phyloP scores from a whole-genome alignment of 2,888 invertebrate species.

The Helleia helle region DNA sequence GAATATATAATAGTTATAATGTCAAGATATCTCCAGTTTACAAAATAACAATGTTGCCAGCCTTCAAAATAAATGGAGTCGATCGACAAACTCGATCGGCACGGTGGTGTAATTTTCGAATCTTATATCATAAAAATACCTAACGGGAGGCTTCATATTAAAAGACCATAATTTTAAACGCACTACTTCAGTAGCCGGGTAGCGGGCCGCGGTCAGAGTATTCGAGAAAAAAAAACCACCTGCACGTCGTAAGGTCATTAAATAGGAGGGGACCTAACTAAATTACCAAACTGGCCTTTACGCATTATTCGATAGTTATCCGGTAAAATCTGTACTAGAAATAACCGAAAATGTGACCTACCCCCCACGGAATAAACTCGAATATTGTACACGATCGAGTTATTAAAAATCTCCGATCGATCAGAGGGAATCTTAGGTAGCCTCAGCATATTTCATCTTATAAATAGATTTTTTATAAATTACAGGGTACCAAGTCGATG shows the following conservation, averaged over 20 bases:
- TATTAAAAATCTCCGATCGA: conserved; percentile 63
- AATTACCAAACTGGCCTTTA: conserved; percentile 70
- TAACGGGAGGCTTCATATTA: conserved; percentile 52
- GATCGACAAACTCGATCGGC: too few relatives aligned
- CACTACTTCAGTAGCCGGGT: conserved; percentile 70
- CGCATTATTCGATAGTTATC: conserved; percentile 37
- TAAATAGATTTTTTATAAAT: conserved; percentile 74
- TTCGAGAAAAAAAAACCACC: conserved; percentile 52
- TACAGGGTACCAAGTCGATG: conserved; percentile 71
- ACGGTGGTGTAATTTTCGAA: conserved; percentile 2
- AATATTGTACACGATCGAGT: conserved; percentile 32
- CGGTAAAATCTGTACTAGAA: not conserved
- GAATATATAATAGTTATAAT: too few relatives aligned
- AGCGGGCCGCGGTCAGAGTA: conserved; percentile 39
- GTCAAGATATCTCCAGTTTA: too few relatives aligned
- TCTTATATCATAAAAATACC: conserved; percentile 7
- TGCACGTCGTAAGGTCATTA: conserved; percentile 62
- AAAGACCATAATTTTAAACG: conserved; percentile 67
- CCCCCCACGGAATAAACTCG: not conserved
- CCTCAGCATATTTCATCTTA: conserved; percentile 67
- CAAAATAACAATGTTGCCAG: too few relatives aligned
- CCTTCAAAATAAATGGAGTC: too few relatives aligned
- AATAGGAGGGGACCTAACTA: conserved; percentile 72
- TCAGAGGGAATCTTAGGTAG: conserved; percentile 67
- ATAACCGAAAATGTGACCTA: not conserved